Percentiles rank a stretch among this genome's conserved stretches.
phyloP scores from a whole-genome alignment of 2,113 vertebrate species.

The Copsychus sechellarum region DNA sequence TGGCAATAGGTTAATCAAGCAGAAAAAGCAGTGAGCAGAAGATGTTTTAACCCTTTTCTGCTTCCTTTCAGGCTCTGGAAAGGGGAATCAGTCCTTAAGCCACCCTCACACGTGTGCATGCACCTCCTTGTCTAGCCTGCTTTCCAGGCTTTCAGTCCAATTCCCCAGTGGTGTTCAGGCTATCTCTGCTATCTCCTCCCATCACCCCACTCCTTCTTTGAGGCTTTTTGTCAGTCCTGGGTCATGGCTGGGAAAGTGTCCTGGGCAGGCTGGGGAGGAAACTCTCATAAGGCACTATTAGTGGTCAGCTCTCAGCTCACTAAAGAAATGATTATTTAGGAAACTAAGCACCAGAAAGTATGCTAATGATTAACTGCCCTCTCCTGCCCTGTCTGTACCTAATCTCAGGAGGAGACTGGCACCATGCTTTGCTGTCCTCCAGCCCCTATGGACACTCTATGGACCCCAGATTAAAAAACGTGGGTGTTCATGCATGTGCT shows the following conservation, averaged over 20 bases:
- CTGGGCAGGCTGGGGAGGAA: not conserved
- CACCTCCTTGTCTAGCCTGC: not conserved
- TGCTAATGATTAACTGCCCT: not conserved
- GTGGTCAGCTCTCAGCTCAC: not conserved
- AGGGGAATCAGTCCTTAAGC: not conserved
- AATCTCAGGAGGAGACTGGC: not conserved
- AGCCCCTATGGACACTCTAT: not conserved
- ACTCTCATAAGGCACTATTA: not conserved
- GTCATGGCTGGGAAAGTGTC: not conserved
- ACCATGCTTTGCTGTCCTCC: not conserved
- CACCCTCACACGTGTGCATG: not conserved
- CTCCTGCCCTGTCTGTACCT: not conserved
- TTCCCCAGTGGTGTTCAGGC: not conserved
- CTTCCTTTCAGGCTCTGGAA: not conserved
- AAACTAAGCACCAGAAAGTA: not conserved
- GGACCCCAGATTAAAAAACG: not conserved
- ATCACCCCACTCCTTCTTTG: not conserved
- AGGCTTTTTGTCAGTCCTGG: not conserved
- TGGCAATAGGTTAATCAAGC: not conserved
- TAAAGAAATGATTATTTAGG: not conserved
- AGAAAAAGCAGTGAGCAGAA: not conserved
- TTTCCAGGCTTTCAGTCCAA: not conserved
- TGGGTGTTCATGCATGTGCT: rapidly evolving
- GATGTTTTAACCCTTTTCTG: not conserved
- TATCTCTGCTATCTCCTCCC: not conserved